Conservation (phyloP, 2,113 vertebrate genomes). For the Zosterops borbonicus region DNA sequence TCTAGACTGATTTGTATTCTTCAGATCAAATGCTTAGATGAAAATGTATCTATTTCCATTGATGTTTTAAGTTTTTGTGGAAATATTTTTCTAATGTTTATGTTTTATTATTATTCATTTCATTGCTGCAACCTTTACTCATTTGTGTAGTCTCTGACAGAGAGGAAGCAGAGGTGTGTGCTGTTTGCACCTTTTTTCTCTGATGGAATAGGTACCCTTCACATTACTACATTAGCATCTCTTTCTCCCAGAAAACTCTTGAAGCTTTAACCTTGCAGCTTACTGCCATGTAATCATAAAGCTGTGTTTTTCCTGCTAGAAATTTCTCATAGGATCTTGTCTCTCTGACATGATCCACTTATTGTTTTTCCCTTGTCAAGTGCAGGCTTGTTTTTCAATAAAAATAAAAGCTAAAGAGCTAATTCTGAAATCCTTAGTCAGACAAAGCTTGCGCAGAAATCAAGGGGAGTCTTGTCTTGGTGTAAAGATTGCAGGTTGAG, state of each 20-base stretch:
- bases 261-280: background rate
- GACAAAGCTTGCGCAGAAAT: slow-evolving; percentile 11
- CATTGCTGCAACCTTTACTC: background rate
- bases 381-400: slow-evolving; percentile 36
- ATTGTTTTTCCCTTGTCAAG: slow-evolving; percentile 30
- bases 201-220: background rate
- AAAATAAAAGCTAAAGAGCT: slow-evolving; percentile 49
- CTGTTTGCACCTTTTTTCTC: background rate
- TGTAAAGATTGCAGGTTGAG: slow-evolving; percentile 34
- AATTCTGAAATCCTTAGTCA: slow-evolving; percentile 48
- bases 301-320: slow-evolving; percentile 37
- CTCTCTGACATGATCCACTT: slow-evolving; percentile 51
- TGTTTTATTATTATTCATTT: background rate
- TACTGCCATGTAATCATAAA: background rate
- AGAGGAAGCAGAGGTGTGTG: background rate
- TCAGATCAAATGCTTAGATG: background rate
- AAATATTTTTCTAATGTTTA: background rate
- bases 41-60: background rate
- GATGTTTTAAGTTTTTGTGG: background rate
- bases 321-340: slow-evolving; percentile 33
- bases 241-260: background rate
- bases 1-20: background rate
- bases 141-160: background rate
- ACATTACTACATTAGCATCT: background rate
- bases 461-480: slow-evolving; percentile 13